Evolutionary conservation across 2,113 vertebrate genomes (phyloP).

Genomic region (Odontesthes bonariensis): DNA sequence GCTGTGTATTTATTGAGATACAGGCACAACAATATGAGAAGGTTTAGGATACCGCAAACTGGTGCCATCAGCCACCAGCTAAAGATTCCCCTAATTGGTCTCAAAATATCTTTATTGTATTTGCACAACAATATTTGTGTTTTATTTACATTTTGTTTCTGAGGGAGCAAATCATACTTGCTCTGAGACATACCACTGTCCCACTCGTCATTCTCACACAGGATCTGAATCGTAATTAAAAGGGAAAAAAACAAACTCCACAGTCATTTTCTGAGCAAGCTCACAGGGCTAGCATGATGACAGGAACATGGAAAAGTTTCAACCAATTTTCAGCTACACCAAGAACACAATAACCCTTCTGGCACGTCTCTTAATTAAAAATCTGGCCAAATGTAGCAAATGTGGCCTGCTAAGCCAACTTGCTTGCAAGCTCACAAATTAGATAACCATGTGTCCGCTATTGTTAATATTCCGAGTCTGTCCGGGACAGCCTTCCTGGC

Average conservation of each 20-base stretch:
- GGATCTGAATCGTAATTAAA: neutral
- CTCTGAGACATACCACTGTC: no score
- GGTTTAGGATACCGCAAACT: no score
- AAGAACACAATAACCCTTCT: slow-evolving; percentile 58
- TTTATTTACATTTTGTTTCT: no score
- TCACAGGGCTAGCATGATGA: slow-evolving; percentile 38
- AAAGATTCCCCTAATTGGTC: no score
- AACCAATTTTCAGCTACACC: slow-evolving; percentile 50
- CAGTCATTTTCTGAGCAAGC: slow-evolving; percentile 28
- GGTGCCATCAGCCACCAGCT: no score
- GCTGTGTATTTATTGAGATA: neutral
- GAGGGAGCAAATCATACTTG: no score
- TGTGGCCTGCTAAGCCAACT: slow-evolving; percentile 38
- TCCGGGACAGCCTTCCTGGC: slow-evolving; percentile 21
- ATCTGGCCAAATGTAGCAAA: slow-evolving; percentile 43
- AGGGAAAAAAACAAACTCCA: slow-evolving; percentile 13
- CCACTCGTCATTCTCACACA: neutral
- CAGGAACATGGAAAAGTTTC: slow-evolving; percentile 56
- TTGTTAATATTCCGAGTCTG: slow-evolving; percentile 55
- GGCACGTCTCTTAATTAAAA: slow-evolving; percentile 69
- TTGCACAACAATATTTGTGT: no score
- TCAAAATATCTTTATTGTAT: no score
- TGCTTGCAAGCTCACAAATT: slow-evolving; percentile 54
- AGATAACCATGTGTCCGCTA: slow-evolving; percentile 38
- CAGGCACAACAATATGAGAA: no score